These are phyloP conservation scores for Pissodes strobi DNA, from an alignment of 1,140 invertebrate genomes.

Conservation along the genomic window DNA sequence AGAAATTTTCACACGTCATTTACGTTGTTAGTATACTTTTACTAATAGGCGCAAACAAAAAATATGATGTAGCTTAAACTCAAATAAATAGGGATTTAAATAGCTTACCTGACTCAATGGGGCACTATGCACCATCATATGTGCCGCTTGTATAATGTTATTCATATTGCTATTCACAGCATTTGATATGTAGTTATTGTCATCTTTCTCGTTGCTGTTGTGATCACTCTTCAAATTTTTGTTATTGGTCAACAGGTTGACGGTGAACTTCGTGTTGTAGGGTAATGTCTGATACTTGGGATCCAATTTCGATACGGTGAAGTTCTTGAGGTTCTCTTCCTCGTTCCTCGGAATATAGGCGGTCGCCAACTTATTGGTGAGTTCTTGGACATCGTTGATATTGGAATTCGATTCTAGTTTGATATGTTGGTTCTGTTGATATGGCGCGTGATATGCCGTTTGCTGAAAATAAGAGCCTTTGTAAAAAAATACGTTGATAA, in stretches of 20 bases:
- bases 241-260: constrained; percentile 59
- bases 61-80: no score
- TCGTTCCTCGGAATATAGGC: constrained; percentile 37
- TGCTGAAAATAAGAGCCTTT: constrained; percentile 35
- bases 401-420: constrained; percentile 48
- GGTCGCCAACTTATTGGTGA: constrained; percentile 43
- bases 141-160: constrained; percentile 42
- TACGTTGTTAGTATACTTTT: no score
- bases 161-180: constrained; percentile 40
- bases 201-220: constrained; percentile 41
- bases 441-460: constrained; percentile 51
- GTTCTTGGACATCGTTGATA: constrained; percentile 38
- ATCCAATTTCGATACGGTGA: constrained; percentile 78
- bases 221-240: constrained; percentile 50
- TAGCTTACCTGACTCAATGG: constrained; percentile 57
- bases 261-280: constrained; percentile 83
- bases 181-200: constrained; percentile 52
- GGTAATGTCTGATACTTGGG: constrained; percentile 93
- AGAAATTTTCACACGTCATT: no score
- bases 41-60: no score
- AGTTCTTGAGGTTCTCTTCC: constrained; percentile 54
- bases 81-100: no score
- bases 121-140: constrained; percentile 70
- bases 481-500: not conserved
- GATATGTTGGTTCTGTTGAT: constrained; percentile 52